Base-by-base conservation (phyloP, 2,113 vertebrate species). In the Gorsachius goisagi region DNA sequence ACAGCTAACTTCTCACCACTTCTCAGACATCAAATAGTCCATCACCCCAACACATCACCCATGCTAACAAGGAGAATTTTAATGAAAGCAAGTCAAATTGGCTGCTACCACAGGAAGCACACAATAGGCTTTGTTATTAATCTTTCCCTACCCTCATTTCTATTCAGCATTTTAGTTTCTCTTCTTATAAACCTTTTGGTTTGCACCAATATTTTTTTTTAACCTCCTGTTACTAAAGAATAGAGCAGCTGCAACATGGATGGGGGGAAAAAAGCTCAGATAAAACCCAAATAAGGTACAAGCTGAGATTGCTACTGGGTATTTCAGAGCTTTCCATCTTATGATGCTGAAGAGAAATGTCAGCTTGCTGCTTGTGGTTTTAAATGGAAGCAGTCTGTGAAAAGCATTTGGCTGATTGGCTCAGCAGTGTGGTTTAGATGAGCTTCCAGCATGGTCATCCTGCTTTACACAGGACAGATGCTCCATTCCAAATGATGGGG, bases 11-110 rank as follows among this genome's bases (percentile, higher is more conserved):
- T 94, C 91, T 96, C 78, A 89, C 75, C 53, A 88, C 64, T 95
- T 95, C 87, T 90, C 69, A 93, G 73, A 91, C 75, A 95, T 96
- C 92, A 92, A 92, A 97, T 72, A 95, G 75, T 73, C 79, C 89
- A 89, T 94, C 77, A 77, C 68, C 66, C 85, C 55, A 91, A 60
- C 84, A 79, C 63, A 88, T 74, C 76, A 92, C 50, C 89, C 11
- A 0, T 95, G 77, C 83, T 95, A 97, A 97, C 91, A 89, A 97
- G 97, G 92, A 95, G 95, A 96, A 97, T 97, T 95, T 96, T 97
- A 98, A 97, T 96, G 97, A 96, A 97, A 97, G 79, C 68, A 85
- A 92, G 82, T 60, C 79, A 82, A 91, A 97, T 69, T 49, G 72
- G 93, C 92, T 88, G 85, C 76, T 80, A 90, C 79, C 85, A 95